Percentiles rank a stretch among this genome's conserved stretches.
Evolutionary conservation across 2,113 vertebrate genomes (phyloP).

Genomic region (Halichoerus grypus): DNA sequence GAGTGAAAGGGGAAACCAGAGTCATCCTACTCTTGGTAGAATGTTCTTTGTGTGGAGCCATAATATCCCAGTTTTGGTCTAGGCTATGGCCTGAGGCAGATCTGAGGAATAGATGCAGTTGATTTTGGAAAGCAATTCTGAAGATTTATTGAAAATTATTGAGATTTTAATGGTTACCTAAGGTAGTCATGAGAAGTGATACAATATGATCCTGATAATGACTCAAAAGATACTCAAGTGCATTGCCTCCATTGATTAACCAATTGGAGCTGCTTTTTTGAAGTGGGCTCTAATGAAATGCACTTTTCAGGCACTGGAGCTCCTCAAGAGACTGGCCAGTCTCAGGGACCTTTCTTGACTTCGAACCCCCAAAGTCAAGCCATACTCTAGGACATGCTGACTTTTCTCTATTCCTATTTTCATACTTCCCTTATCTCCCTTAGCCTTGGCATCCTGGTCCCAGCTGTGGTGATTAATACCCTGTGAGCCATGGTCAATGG

Average conservation of each 20-base stretch:
- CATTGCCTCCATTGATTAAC: not conserved
- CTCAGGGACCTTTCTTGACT: not conserved
- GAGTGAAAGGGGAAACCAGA: not conserved
- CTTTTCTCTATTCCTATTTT: not conserved
- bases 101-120: not conserved
- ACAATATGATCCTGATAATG: not conserved
- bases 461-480: not conserved
- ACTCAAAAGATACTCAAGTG: not conserved
- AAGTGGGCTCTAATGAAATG: not conserved
- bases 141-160: not conserved
- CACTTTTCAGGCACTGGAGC: not conserved
- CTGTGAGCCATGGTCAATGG: not conserved
- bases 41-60: not conserved
- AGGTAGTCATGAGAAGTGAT: not conserved
- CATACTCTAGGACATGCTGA: not conserved
- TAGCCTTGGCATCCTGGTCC: not conserved
- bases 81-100: not conserved
- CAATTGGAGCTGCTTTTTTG: not conserved
- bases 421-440: not conserved
- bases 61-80: not conserved
- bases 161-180: not conserved
- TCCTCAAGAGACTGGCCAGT: not conserved
- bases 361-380: not conserved
- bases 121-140: not conserved
- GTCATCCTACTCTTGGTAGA: not conserved